phyloP scores from a whole-genome alignment of 1,140 invertebrate species.

The Mactra quadrangularis region DNA sequence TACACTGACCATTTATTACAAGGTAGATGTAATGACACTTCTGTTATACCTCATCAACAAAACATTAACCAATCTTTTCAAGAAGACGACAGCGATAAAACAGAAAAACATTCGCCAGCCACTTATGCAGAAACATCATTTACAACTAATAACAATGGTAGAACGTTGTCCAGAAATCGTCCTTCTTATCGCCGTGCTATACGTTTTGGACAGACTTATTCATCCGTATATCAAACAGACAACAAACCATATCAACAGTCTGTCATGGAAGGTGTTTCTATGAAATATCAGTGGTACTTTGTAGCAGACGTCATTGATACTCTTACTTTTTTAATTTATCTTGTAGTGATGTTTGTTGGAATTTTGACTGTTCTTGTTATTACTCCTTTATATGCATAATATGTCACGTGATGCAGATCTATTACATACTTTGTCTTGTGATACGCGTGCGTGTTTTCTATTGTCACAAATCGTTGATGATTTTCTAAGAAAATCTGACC shows the following conservation, averaged over 20 bases:
- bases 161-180: constrained; percentile 20
- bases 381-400: constrained; percentile 63
- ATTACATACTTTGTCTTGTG: too few species aligned
- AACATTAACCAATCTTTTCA: constrained; percentile 28
- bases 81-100: constrained; percentile 20
- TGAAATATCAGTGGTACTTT: constrained; percentile 76
- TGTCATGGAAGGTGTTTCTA: constrained; percentile 10
- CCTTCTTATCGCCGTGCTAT: constrained; percentile 37
- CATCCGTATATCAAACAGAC: background rate
- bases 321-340: constrained; percentile 74
- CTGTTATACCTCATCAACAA: background rate
- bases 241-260: constrained; percentile 11
- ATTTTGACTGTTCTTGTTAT: constrained; percentile 75
- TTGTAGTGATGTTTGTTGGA: constrained; percentile 69
- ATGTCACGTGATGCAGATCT: too few species aligned
- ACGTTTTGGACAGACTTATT: background rate
- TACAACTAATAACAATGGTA: background rate
- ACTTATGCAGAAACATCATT: constrained; percentile 7
- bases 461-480: too few species aligned
- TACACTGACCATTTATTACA: constrained; percentile 15
- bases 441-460: too few species aligned
- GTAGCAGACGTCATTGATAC: constrained; percentile 77
- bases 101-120: background rate
- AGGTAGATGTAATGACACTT: constrained; percentile 1
- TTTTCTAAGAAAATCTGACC: too few species aligned